phyloP scores from a whole-genome alignment of 1,140 invertebrate genomes.

The Agrilus planipennis region DNA sequence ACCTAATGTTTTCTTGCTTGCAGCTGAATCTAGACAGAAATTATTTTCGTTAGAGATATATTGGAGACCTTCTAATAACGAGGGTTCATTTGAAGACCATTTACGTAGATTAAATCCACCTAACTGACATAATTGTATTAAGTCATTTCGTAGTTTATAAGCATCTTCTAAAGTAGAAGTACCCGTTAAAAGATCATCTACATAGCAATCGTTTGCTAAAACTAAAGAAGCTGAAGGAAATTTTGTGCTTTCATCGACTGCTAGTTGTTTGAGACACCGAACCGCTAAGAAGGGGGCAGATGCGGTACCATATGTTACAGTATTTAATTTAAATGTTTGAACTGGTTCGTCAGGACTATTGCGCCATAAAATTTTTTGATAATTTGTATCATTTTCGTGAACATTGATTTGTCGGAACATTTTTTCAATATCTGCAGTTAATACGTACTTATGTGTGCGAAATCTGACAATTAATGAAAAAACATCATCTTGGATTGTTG shows the following conservation, averaged over 20 bases:
- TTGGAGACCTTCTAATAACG: neutral
- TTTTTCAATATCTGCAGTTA: constrained; percentile 30
- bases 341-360: constrained; percentile 14
- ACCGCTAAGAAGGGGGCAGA: constrained; percentile 32
- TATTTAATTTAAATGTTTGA: constrained; percentile 22
- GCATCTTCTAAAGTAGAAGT: constrained; percentile 8
- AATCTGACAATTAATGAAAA: constrained; percentile 30
- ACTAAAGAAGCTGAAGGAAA: constrained; percentile 20
- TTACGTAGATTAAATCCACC: constrained; percentile 14
- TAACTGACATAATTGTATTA: constrained; percentile 1
- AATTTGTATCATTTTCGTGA: constrained; percentile 22
- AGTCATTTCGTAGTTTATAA: neutral
- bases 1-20: constrained; percentile 10
- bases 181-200: constrained; percentile 36
- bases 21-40: constrained; percentile 4
- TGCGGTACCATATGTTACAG: too few species aligned
- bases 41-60: neutral
- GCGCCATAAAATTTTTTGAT: constrained; percentile 35
- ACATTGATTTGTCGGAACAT: constrained; percentile 34
- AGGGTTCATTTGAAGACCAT: constrained; percentile 12
- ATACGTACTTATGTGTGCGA: constrained; percentile 21
- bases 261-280: constrained; percentile 24
- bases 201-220: constrained; percentile 33
- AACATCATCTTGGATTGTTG: constrained; percentile 30
- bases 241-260: constrained; percentile 13